Percentiles rank a stretch among this genome's conserved stretches.
These are phyloP conservation scores for Hippocampus mohnikei DNA, from an alignment of 2,113 vertebrate genomes.

Conservation along the genomic window DNA sequence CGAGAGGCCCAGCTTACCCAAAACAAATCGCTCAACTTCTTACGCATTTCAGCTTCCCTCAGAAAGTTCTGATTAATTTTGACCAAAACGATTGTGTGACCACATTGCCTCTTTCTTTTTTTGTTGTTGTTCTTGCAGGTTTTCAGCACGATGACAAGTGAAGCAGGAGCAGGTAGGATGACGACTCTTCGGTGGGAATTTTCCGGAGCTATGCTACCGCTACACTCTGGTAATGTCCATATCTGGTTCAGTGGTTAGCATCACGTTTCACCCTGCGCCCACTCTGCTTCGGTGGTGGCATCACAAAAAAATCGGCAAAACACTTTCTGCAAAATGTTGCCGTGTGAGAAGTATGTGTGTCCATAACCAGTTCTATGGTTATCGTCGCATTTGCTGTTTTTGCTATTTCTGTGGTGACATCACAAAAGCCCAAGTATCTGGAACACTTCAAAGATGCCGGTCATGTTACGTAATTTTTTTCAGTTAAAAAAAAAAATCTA, in stretches of 20 bases:
- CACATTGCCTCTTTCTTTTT: slow-evolving; percentile 5
- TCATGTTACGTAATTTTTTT: too few species aligned
- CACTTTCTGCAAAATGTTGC: too few species aligned
- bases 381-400: too few species aligned
- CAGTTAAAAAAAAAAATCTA: too few species aligned
- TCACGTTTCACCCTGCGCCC: not conserved
- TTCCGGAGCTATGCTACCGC: not conserved
- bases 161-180: slow-evolving; percentile 77
- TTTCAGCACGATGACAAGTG: slow-evolving; percentile 67
- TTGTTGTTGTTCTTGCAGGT: slow-evolving; percentile 72
- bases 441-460: too few species aligned
- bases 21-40: too few species aligned
- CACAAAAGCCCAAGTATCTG: too few species aligned
- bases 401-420: too few species aligned
- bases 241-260: not conserved
- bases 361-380: too few species aligned
- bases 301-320: not conserved
- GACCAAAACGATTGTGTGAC: not conserved
- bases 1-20: too few species aligned
- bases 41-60: not conserved
- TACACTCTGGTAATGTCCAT: not conserved
- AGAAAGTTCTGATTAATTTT: not conserved
- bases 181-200: not conserved
- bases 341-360: too few species aligned
- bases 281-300: too few species aligned